phyloP scores from a whole-genome alignment of 2,888 invertebrate genomes.

The Cryptus armator region DNA sequence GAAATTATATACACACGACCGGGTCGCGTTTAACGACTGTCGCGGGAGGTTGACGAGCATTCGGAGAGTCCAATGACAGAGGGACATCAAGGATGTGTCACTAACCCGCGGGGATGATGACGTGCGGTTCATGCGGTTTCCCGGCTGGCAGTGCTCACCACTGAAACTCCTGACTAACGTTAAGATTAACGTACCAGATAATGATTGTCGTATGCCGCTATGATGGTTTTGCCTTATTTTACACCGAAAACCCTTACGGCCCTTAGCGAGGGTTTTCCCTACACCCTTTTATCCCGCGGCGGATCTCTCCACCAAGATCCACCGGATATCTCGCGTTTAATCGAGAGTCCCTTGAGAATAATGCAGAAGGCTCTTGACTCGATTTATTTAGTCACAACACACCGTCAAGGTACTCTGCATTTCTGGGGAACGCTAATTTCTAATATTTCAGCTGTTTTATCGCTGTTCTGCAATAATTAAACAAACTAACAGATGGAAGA shows the following conservation, averaged over 20 bases:
- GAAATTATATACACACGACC: neutral
- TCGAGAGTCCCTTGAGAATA: constrained; percentile 29
- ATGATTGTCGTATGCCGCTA: constrained; percentile 64
- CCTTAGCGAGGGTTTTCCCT: too few species aligned
- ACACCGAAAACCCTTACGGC: constrained; percentile 17
- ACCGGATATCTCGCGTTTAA: constrained; percentile 36
- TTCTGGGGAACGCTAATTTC: neutral
- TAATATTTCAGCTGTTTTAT: neutral
- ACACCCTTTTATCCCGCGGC: constrained; percentile 49
- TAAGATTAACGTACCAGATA: constrained; percentile 77
- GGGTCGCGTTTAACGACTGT: constrained; percentile 5
- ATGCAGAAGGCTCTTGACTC: neutral
- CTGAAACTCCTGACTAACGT: constrained; percentile 45
- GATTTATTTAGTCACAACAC: constrained; percentile 24
- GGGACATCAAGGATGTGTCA: constrained; percentile 61
- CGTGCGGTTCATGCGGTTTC: constrained; percentile 41
- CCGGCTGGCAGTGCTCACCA: constrained; percentile 26
- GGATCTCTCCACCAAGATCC: constrained; percentile 8
- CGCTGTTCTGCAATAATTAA: too few species aligned
- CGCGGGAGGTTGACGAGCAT: constrained; percentile 26
- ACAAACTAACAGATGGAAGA: too few species aligned
- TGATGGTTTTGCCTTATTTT: constrained; percentile 34
- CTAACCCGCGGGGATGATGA: constrained; percentile 64
- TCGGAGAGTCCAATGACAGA: constrained; percentile 42
- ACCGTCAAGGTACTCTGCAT: neutral